Base-by-base conservation (phyloP, 2,888 invertebrate species). In the Vesta saturnalis region DNA sequence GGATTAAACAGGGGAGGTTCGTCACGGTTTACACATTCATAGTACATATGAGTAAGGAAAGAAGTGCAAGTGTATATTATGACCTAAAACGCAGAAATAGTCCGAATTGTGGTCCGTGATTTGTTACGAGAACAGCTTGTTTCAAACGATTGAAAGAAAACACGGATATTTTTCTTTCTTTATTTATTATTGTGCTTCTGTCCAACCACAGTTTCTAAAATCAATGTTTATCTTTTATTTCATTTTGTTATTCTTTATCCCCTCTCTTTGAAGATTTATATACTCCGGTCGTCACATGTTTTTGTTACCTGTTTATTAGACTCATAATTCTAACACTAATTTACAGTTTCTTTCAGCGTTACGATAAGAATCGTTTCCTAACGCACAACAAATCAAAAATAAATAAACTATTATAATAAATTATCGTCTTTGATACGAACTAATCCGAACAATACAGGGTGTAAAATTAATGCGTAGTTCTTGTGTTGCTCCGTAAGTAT, bases 71-170 rank as follows among this genome's bases (percentile, higher is more conserved):
- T 69, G 71, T 69, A 70, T 49, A 70, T 70, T 70, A 70, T 67
- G 70, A 70, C 70, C 66, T 59, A 39, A 39, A 66, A 64, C 62
- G 62, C 52, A 60, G 59, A 62, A 73, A 74, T 73, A 73, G 75
- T 67, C 76, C 70, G 71, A 73, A 70, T 67, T 64, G 67, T 57
- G 56, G 70, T 69, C 62, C 66, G 77, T 79, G 78, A 78, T 79
- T 78, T 79, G 78, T 78, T 76, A 72, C n/a, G 71, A 68, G 75
- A 65, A 72, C 77, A 77, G 78, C 72, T 74, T 77, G 78, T 71
- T 77, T 71, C 73, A 73, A 77, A 76, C 77, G 77, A 77, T 78
- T 77, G 76, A 76, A 76, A 75, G 76, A 75, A 78, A 76, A 78
- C 74, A 74, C 74, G 68, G 69, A 73, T 76, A 74, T 77, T 77